These are phyloP conservation scores for Zalophus californianus DNA, from an alignment of 2,797 vertebrate species.

Conservation along the genomic window DNA sequence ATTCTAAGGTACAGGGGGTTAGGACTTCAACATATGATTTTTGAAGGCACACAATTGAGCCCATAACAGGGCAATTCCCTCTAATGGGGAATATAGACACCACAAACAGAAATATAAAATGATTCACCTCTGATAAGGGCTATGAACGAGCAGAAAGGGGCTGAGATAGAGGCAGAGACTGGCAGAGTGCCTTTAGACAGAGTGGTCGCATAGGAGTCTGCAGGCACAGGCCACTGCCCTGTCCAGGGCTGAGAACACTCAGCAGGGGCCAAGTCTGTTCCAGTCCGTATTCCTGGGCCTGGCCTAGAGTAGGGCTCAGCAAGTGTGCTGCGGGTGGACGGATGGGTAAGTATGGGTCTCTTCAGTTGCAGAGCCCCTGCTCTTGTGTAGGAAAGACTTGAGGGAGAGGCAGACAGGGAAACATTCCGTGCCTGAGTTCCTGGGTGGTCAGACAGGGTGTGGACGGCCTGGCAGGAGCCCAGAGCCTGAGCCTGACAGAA, in stretches of 20 bases:
- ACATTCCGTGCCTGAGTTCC: background rate
- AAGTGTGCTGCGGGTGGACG: background rate
- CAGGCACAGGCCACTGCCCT: background rate
- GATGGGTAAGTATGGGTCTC: background rate
- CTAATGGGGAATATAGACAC: background rate
- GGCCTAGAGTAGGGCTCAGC: background rate
- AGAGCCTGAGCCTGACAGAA: background rate
- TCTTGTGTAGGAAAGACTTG: background rate
- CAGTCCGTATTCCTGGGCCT: background rate
- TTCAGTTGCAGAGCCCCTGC: background rate
- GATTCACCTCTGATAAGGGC: background rate
- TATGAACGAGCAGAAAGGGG: background rate
- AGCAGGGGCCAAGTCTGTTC: background rate
- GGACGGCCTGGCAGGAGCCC: background rate
- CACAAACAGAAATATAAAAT: background rate
- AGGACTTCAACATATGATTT: background rate
- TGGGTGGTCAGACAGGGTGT: background rate
- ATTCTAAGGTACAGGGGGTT: background rate
- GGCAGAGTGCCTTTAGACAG: fast-evolving
- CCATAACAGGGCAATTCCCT: background rate
- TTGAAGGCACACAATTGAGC: background rate
- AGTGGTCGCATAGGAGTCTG: background rate
- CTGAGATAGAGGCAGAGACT: background rate
- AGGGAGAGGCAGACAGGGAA: background rate
- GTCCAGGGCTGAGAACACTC: background rate